Percentiles rank a stretch among this genome's conserved stretches.
Conservation (phyloP, 2,888 invertebrate species). For the Hofmannophila pseudospretella region DNA sequence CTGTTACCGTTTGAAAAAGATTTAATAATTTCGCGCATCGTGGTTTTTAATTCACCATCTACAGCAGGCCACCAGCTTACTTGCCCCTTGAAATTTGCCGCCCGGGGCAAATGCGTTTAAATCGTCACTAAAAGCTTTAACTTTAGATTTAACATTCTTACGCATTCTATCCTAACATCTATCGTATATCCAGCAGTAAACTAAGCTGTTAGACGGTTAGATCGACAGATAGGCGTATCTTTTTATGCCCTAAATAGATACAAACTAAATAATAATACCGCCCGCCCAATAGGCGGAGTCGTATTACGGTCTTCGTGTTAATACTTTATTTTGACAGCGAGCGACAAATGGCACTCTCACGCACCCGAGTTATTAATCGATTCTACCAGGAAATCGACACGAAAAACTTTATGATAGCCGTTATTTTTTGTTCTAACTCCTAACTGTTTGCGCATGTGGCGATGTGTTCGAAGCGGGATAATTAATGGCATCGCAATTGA, state of each 20-base stretch:
- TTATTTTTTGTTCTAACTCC: conserved; percentile 31
- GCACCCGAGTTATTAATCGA: conserved; percentile 44
- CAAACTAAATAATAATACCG: conserved; percentile 9
- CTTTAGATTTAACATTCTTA: too few relatives aligned
- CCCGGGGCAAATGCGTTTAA: too few relatives aligned
- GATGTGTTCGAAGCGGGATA: conserved; percentile 5
- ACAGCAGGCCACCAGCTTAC: too few relatives aligned
- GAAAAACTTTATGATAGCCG: conserved; percentile 32
- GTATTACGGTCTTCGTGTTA: conserved; percentile 47
- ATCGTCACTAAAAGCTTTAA: too few relatives aligned
- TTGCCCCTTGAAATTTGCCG: too few relatives aligned
- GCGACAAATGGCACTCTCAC: conserved; percentile 65
- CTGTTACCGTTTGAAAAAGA: too few relatives aligned
- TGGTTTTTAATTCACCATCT: too few relatives aligned
- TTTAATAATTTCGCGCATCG: too few relatives aligned
- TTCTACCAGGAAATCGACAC: conserved; percentile 43
- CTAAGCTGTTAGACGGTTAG: too few relatives aligned
- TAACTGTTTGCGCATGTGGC: conserved; percentile 43
- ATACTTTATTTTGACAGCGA: conserved; percentile 69
- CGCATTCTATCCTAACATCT: too few relatives aligned
- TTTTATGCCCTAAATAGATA: not conserved
- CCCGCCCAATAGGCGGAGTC: conserved; percentile 63
- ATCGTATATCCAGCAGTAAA: too few relatives aligned
- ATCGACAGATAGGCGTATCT: too few relatives aligned
- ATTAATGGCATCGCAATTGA: conserved; percentile 4